A percentile compares a stretch with the other conserved stretches of the same genome.
phyloP scores from a whole-genome alignment of 2,888 invertebrate genomes.

The Dryomyza anilis region DNA sequence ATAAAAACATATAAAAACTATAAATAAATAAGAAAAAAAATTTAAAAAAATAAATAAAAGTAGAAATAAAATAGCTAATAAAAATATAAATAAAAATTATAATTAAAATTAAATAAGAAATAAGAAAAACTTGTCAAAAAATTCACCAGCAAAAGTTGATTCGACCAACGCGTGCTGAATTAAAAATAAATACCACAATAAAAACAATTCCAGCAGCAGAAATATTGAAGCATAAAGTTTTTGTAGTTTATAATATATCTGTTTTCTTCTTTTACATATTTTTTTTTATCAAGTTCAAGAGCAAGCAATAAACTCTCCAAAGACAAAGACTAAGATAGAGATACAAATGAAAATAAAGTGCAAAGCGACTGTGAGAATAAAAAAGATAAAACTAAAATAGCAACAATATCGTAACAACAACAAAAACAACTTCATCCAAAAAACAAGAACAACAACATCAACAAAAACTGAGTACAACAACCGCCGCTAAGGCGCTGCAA shows the following conservation, averaged over 20 bases:
- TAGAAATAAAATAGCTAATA: neutral
- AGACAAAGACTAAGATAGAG: neutral
- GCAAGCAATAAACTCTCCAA: slow-evolving; percentile 2
- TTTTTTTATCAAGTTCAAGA: slow-evolving; percentile 12
- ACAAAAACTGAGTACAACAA: too few species aligned
- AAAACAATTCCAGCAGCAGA: neutral
- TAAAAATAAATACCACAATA: too few species aligned
- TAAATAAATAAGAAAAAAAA: neutral
- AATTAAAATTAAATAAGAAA: neutral
- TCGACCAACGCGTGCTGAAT: too few species aligned
- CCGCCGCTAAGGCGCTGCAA: too few species aligned
- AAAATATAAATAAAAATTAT: neutral
- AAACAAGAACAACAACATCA: too few species aligned
- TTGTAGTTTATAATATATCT: neutral
- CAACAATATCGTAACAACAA: too few species aligned
- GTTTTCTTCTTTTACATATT: neutral
- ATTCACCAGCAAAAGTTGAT: neutral
- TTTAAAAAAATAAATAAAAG: neutral
- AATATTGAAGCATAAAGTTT: neutral
- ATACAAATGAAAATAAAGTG: neutral
- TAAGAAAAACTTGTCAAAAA: neutral
- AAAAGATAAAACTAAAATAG: too few species aligned
- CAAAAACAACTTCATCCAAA: too few species aligned
- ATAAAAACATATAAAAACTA: neutral
- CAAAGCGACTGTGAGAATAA: too few species aligned